Percentiles rank a stretch among this genome's conserved stretches.
Conservation (phyloP, 2,888 invertebrate species). For the Macrophya alboannulata region DNA sequence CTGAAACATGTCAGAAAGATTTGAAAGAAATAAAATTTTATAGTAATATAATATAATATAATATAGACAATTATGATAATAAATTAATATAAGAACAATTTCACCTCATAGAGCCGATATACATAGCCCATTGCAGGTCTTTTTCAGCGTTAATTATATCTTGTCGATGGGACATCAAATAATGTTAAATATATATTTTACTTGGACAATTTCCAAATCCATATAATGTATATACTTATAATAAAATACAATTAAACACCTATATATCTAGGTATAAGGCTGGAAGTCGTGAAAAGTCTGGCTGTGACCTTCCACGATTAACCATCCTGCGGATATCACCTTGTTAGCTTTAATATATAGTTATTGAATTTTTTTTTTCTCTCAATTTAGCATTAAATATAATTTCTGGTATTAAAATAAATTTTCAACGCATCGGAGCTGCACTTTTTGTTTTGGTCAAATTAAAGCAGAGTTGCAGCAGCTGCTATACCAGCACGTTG, state of each 20-base stretch:
- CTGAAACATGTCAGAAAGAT: background rate
- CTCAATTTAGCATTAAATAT: background rate
- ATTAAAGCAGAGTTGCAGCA: background rate
- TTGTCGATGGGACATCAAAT: conserved; percentile 7
- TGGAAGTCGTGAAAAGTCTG: conserved; percentile 67
- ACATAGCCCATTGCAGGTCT: background rate
- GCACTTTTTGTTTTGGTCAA: background rate
- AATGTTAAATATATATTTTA: conserved; percentile 2
- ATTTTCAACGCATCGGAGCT: conserved; percentile 18
- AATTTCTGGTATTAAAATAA: conserved; percentile 40
- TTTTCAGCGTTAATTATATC: background rate
- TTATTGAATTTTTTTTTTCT: background rate
- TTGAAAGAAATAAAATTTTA: background rate
- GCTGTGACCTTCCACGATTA: conserved; percentile 69
- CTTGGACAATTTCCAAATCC: conserved; percentile 5
- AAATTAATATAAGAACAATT: conserved; percentile 12
- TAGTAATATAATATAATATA: background rate
- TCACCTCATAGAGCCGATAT: background rate
- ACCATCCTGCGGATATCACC: conserved; percentile 38
- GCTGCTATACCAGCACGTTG: background rate
- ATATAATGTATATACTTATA: conserved; percentile 6
- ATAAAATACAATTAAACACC: conserved; percentile 24
- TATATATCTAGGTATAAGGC: conserved; percentile 35
- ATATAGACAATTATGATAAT: background rate
- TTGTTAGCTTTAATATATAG: conserved; percentile 49